A percentile compares a stretch with the other conserved stretches of the same genome.
Evolutionary conservation across 2,888 invertebrate genomes (phyloP).

Genomic region (Catonia carolina): DNA sequence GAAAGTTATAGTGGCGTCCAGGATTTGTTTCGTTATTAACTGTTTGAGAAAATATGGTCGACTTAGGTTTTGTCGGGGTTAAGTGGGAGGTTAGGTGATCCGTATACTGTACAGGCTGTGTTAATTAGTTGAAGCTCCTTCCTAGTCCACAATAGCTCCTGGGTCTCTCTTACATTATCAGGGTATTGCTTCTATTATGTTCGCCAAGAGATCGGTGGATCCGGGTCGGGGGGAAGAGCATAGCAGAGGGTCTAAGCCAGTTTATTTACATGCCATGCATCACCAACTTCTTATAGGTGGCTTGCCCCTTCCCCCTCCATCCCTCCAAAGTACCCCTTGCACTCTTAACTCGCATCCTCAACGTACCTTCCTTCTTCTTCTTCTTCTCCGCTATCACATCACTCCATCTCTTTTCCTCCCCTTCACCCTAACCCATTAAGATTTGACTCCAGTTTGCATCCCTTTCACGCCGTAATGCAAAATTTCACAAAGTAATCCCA

Average conservation of each 20-base stretch:
- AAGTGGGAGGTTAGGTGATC: conserved; percentile 2
- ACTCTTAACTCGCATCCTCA: too few species aligned
- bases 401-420: too few species aligned
- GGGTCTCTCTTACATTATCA: conserved; percentile 9
- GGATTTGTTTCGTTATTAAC: conserved; percentile 7
- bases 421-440: too few species aligned
- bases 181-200: conserved; percentile 14
- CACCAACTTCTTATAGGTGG: conserved; percentile 1
- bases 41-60: conserved; percentile 1
- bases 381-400: too few species aligned
- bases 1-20: background rate
- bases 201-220: background rate
- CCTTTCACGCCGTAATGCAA: too few species aligned
- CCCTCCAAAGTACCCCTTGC: background rate
- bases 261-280: conserved; percentile 13
- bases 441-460: too few species aligned
- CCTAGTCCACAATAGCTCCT: conserved; percentile 10
- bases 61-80: background rate
- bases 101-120: conserved; percentile 10
- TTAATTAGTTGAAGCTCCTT: conserved; percentile 10
- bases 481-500: too few species aligned
- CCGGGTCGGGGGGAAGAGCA: too few species aligned
- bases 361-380: too few species aligned
- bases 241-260: conserved; percentile 2
- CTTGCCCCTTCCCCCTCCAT: background rate